Conservation (phyloP, 2,797 vertebrate genomes). For the Acanthiza pusilla region DNA sequence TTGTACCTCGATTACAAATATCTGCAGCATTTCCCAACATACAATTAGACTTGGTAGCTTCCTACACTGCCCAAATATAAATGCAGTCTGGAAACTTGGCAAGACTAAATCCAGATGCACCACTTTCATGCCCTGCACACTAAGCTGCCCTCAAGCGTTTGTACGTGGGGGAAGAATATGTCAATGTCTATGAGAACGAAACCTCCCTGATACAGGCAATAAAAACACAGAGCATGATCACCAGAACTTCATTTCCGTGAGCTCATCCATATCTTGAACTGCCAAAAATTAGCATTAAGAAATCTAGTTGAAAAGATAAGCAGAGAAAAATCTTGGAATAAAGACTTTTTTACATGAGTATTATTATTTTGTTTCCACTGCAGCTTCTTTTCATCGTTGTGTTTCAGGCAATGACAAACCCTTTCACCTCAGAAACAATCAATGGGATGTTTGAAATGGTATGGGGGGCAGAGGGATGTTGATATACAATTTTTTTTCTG, state of each 20-base stretch:
- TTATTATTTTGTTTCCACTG: not conserved
- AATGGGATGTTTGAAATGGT: not conserved
- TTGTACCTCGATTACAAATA: not conserved
- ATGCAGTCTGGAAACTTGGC: not conserved
- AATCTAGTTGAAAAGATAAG: not conserved
- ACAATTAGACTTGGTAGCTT: not conserved
- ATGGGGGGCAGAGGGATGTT: fast-evolving
- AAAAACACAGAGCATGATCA: not conserved
- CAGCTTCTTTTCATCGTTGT: not conserved
- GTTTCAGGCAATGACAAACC: not conserved
- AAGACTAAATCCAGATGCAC: not conserved
- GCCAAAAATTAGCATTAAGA: not conserved
- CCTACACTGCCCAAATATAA: not conserved
- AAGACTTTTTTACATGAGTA: not conserved
- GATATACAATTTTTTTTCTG: not conserved
- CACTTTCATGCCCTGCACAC: not conserved
- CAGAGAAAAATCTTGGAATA: not conserved
- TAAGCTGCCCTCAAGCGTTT: not conserved
- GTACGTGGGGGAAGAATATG: not conserved
- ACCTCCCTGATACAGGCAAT: not conserved
- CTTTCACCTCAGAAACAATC: not conserved
- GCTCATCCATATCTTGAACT: not conserved
- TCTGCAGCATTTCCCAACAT: not conserved
- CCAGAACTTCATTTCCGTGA: not conserved
- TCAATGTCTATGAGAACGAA: not conserved